These are phyloP conservation scores for Casuarius casuarius DNA, from an alignment of 2,113 vertebrate genomes.

Conservation along the genomic window DNA sequence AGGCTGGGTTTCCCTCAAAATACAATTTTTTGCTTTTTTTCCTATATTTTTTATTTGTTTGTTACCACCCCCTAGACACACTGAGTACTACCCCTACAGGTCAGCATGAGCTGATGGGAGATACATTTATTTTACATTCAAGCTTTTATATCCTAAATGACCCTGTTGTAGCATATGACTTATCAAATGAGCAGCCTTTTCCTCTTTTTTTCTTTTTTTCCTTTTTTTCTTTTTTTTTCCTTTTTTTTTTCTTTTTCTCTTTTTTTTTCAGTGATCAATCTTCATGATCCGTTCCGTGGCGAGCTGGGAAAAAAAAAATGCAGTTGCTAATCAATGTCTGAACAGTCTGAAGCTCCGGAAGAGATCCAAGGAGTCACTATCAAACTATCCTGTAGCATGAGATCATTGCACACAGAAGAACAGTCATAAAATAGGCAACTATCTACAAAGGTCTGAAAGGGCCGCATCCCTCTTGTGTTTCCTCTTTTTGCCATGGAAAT, in stretches of 20 bases:
- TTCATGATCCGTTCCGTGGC: constrained; percentile 84
- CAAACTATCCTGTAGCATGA: constrained; percentile 78
- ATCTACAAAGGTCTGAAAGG: constrained; percentile 95
- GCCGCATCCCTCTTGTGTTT: constrained; percentile 91
- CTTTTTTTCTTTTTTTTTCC: not conserved
- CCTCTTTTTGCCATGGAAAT: constrained; percentile 93
- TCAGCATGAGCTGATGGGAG: constrained; percentile 81
- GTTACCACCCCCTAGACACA: constrained; percentile 76
- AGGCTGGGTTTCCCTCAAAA: constrained; percentile 78
- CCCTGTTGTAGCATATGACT: constrained; percentile 82
- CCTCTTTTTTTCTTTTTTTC: constrained; percentile 37
- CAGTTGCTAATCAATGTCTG: constrained; percentile 80
- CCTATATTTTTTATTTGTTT: constrained; percentile 64
- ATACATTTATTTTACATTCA: constrained; percentile 84
- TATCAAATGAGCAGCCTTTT: constrained; percentile 79
- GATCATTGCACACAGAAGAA: constrained; percentile 78
- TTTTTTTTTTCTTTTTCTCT: not conserved
- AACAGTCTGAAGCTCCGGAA: constrained; percentile 79
- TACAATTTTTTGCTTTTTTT: constrained; percentile 58
- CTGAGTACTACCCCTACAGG: constrained; percentile 77
- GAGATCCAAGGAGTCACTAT: constrained; percentile 76
- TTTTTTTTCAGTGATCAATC: constrained; percentile 74
- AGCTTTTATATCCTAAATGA: constrained; percentile 82
- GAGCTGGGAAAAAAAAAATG: constrained; percentile 82
- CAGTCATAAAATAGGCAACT: constrained; percentile 79